These are phyloP conservation scores for Lasioglossum malachurum DNA, from an alignment of 2,888 invertebrate species.

Conservation along the genomic window DNA sequence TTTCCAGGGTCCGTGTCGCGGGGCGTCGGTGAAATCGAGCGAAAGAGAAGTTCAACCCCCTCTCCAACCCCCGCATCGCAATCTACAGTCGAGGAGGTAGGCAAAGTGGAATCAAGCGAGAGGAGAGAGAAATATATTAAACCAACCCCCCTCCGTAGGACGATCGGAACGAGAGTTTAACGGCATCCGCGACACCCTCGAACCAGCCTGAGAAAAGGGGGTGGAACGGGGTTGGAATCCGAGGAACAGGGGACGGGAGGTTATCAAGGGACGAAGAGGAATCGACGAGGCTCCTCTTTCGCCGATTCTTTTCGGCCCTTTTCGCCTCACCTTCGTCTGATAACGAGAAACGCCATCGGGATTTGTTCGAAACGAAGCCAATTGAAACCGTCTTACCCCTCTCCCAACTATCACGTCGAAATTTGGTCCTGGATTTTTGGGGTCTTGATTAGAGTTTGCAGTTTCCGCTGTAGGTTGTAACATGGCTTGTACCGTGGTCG, in stretches of 20 bases:
- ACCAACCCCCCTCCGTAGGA: not conserved
- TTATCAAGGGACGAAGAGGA: conserved; percentile 2
- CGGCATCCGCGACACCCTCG: not conserved
- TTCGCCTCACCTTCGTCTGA: not conserved
- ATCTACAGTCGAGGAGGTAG: not conserved
- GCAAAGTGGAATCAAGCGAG: not conserved
- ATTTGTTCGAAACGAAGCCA: not conserved
- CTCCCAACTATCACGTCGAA: not conserved
- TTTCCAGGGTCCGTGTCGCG: not conserved
- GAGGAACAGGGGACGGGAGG: not conserved
- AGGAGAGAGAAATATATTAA: conserved; percentile 5
- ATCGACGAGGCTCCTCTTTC: not conserved
- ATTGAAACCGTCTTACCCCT: not conserved
- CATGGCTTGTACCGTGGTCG: not conserved
- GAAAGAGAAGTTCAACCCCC: not conserved
- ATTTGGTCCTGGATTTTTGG: not conserved
- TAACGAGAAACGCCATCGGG: conserved; percentile 1
- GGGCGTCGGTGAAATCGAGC: not conserved
- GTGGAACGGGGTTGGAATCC: not conserved
- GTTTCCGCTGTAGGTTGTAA: too few species aligned
- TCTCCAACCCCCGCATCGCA: not conserved
- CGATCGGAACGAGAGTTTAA: not conserved
- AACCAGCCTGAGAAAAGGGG: not conserved
- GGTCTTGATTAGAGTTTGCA: not conserved
- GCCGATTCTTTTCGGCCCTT: not conserved